These are phyloP conservation scores for Craterocephalus amniculus DNA, from an alignment of 2,797 vertebrate genomes.

Conservation along the genomic window DNA sequence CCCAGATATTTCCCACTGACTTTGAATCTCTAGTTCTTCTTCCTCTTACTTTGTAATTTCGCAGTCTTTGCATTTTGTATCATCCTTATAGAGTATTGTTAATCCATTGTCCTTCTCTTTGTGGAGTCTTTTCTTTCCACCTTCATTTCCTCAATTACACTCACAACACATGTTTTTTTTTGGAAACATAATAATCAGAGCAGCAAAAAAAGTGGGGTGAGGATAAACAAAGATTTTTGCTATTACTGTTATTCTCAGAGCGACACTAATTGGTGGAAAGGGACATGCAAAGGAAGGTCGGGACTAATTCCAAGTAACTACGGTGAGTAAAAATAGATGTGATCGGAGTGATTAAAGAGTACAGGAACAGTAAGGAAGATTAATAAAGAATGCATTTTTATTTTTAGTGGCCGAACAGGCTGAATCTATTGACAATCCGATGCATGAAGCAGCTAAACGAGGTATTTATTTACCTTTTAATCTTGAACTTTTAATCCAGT, in stretches of 20 bases:
- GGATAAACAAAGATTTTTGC: neutral
- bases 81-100: neutral
- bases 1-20: neutral
- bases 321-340: conserved; percentile 79
- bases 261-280: conserved; percentile 99
- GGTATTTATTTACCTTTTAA: conserved; percentile 72
- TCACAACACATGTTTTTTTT: neutral
- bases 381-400: neutral
- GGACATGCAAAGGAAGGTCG: conserved; percentile 93
- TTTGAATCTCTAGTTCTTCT: conserved; percentile 20
- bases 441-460: conserved; percentile 98
- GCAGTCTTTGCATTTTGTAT: conserved; percentile 15
- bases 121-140: neutral
- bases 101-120: neutral
- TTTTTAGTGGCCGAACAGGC: conserved; percentile 93
- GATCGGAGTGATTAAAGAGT: neutral
- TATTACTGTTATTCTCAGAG: conserved; percentile 80
- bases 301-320: conserved; percentile 99
- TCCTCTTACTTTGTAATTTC: conserved; percentile 36
- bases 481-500: neutral
- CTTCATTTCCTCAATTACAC: neutral
- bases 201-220: no score
- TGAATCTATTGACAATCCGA: conserved; percentile 96
- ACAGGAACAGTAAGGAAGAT: neutral
- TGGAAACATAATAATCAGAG: no score